Conservation (phyloP, 2,888 invertebrate species). For the Pachydiplax longipennis region DNA sequence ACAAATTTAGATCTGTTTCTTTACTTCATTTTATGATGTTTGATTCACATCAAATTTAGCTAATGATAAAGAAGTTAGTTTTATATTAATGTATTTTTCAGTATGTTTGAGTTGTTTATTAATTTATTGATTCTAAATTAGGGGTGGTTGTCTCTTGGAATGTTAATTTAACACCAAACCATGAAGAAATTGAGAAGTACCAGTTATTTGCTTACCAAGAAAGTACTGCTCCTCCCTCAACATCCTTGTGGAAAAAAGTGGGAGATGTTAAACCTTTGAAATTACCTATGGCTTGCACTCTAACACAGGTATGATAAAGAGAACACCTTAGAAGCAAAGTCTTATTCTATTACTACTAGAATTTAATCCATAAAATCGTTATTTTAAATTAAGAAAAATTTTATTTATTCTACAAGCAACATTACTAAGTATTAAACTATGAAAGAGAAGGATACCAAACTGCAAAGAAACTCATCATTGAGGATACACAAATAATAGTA, state of each 20-base stretch:
- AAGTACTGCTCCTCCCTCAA: constrained; percentile 67
- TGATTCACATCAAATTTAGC: background rate
- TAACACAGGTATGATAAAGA: constrained; percentile 71
- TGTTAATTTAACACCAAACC: constrained; percentile 70
- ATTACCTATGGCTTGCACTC: constrained; percentile 94
- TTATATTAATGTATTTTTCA: too few species aligned
- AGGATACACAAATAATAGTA: too few species aligned
- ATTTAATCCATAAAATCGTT: too few species aligned
- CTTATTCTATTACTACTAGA: too few species aligned
- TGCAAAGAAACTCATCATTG: too few species aligned
- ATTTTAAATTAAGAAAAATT: too few species aligned
- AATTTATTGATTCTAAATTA: constrained; percentile 46
- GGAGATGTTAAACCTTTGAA: constrained; percentile 92
- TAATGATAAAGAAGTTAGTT: background rate
- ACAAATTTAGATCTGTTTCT: too few species aligned
- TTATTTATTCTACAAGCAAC: too few species aligned
- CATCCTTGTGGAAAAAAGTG: constrained; percentile 89
- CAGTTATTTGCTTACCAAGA: constrained; percentile 95
- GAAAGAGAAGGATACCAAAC: too few species aligned
- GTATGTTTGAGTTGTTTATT: too few species aligned
- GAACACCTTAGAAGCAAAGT: too few species aligned
- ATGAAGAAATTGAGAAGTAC: constrained; percentile 83
- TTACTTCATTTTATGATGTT: background rate
- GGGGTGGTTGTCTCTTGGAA: constrained; percentile 94
- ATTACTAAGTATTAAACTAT: too few species aligned